phyloP scores from a whole-genome alignment of 2,888 invertebrate species.

The Scrobipalpa atriplicella region DNA sequence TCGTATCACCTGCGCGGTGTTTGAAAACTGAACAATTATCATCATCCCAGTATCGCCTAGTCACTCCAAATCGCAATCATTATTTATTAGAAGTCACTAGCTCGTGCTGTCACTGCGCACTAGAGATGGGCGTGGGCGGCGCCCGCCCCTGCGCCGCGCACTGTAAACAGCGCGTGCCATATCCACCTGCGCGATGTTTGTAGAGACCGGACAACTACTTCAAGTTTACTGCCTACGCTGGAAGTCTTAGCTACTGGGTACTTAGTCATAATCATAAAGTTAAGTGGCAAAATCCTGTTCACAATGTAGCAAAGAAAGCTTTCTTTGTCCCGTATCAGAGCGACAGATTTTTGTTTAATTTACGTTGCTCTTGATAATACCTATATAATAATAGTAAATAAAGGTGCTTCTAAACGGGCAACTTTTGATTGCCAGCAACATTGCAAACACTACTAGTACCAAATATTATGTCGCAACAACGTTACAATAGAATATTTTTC shows the following conservation, averaged over 20 bases:
- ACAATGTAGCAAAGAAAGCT: not conserved
- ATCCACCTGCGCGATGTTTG: constrained; percentile 28
- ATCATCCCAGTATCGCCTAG: not conserved
- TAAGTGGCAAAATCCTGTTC: not conserved
- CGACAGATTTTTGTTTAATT: too few species aligned
- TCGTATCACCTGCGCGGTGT: constrained; percentile 26
- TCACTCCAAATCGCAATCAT: constrained; percentile 1
- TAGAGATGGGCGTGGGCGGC: constrained; percentile 37
- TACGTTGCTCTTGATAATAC: too few species aligned
- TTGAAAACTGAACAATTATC: not conserved
- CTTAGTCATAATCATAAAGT: not conserved
- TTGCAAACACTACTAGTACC: too few species aligned
- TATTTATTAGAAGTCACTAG: not conserved
- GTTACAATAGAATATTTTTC: too few species aligned
- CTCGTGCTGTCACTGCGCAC: constrained; percentile 8
- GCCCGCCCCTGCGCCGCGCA: constrained; percentile 37
- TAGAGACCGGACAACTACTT: constrained; percentile 4
- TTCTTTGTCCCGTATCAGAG: too few species aligned
- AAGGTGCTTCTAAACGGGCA: too few species aligned
- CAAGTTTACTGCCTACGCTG: constrained; percentile 12
- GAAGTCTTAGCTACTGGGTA: not conserved
- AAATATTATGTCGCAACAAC: too few species aligned
- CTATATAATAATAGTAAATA: too few species aligned
- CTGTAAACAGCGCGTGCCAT: constrained; percentile 34
- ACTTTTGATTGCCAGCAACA: too few species aligned